Base-by-base conservation (phyloP, 2,113 vertebrate species). In the Aphelocoma coerulescens region DNA sequence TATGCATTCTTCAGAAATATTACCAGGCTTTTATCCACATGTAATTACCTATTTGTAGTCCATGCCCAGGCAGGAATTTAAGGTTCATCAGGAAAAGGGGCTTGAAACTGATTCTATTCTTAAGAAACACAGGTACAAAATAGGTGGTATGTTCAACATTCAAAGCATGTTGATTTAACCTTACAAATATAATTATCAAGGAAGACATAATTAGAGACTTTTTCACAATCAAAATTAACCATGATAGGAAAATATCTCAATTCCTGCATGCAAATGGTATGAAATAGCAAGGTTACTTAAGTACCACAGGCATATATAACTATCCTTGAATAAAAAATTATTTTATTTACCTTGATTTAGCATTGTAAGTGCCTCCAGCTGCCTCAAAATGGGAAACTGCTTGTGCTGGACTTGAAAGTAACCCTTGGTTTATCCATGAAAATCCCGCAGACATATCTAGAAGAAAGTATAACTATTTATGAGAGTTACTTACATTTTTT, bases 371-470 rank as follows among this genome's bases (percentile, higher is more conserved):
- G 85, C 94, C 62, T 55, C 97, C 83, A 89, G 94, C 91, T 93
- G 71, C 79, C 46, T 97, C 97, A 8, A 95, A 92, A 78, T 95
- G 84, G 75, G 98, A 96, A 95, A 79, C 91, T 58, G 97, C 76
- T 35, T 98, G 98, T 71, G 97, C 65, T 71, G 98, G 97, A 92
- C 96, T 97, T 92, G 97, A 89, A 95, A 98, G 96, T 30, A 98
- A 96, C 48, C 98, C 98, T 95, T 98, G 97, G 65, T 98, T 98
- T 94, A 97, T 84, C 98, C 98, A 98, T 41, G 98, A 97, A 72
- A 97, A 95, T 91, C 98, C 98, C 6, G 97, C 96, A 96, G 98
- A 98, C 97, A 99, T 98, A 88, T 98, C 98, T 99, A 95, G 43
- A 68, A 93, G 28, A 82, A 87, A 84, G 20, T 24, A 74, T 32